Base-by-base conservation (phyloP, 2,888 invertebrate genomes). In the Hirtodrosophila duncani region DNA sequence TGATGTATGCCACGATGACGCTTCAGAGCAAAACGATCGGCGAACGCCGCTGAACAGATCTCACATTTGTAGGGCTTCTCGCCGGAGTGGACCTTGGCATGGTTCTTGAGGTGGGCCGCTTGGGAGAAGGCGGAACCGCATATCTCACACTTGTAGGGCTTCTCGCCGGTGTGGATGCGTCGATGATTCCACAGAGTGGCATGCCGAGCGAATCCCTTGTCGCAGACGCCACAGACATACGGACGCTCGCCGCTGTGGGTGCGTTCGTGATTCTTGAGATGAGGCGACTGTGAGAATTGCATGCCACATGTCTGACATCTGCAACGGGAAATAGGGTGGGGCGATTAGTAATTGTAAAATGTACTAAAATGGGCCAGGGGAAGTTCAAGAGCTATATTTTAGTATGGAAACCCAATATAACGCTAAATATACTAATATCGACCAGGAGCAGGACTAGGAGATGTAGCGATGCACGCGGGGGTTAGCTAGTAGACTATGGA, bases 101-200 rank as follows among this genome's bases (percentile, higher is more conserved):
- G 95, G 86, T 95, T 95, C 85, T 95, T 95, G 52, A 95, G 88
- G 86, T 95, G 95, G 17, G 95, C 95, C 16, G 95, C 95, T 87
- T 95, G 95, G 84, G 94, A 95, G 85, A 95, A 95, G 46, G 94
- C 94, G 14, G 94, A 94, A n/a, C 94, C 94, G 83, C 95, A 95
- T 43, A 93, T 93, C 66, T 94, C 94, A 85, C 95, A 95, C 83
- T 94, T 92, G 75, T 85, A 87, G 42, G 85, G 85, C 52, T 87
- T 87, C 50, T 87, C 86, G 1, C 95, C 95, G 0, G 95, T 95
- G 83, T 95, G 95, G 67, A 95, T 95, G 63, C 95, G 91, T 16
- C 95, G 89, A 83, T 95, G 95, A 87, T 95, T 95, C 95, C 95
- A 95, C 49, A 95, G 87, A 0, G 95, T 95, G 4, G 94, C 94